These are phyloP conservation scores for Ranitomeya variabilis DNA, from an alignment of 2,113 vertebrate genomes.

Conservation along the genomic window DNA sequence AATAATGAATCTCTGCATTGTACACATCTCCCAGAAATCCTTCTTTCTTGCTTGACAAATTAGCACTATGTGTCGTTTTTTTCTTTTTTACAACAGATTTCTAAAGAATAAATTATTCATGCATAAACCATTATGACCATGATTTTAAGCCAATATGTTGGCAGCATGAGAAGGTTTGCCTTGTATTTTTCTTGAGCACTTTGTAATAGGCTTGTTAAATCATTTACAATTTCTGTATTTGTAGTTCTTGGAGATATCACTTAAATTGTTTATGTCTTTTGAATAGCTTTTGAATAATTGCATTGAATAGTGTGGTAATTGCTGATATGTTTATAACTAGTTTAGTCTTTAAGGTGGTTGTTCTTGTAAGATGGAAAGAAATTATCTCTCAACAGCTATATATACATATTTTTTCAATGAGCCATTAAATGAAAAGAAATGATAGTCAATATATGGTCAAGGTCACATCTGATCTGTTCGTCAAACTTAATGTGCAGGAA, in stretches of 20 bases:
- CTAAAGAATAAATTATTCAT: slow-evolving; percentile 38
- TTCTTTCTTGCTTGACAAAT: slow-evolving; percentile 12
- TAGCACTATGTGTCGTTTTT: slow-evolving; percentile 34
- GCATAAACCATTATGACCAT: slow-evolving; percentile 23
- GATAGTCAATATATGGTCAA: background rate
- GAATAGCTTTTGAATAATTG: background rate
- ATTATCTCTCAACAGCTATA: background rate
- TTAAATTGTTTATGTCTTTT: background rate
- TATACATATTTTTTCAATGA: background rate
- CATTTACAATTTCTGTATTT: background rate
- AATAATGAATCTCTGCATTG: slow-evolving; percentile 41
- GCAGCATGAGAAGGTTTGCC: background rate
- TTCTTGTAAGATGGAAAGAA: background rate
- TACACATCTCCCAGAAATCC: background rate
- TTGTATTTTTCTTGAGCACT: background rate
- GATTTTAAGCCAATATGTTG: slow-evolving; percentile 7
- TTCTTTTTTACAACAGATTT: background rate
- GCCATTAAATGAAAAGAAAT: background rate
- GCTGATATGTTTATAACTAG: background rate
- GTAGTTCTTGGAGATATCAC: background rate
- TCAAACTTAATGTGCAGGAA: background rate
- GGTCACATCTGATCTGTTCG: background rate
- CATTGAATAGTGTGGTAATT: background rate
- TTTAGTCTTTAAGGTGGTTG: background rate
- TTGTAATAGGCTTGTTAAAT: background rate